Evolutionary conservation across 2,888 invertebrate genomes (phyloP), one percentile per base, ranked within the genome.

Genomic region (Cordilura impudica): DNA sequence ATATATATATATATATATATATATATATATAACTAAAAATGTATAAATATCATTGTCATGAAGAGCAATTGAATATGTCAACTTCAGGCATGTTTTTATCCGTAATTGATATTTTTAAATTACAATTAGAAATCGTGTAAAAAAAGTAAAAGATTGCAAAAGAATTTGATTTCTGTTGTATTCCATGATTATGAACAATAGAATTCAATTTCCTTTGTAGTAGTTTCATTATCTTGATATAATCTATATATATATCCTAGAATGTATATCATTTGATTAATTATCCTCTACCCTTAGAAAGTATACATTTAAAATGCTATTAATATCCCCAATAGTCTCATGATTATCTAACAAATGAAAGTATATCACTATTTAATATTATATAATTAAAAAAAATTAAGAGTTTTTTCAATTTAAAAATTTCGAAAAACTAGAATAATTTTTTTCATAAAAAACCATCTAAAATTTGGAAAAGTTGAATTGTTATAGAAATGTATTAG

Each of bases 261-360:
- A 35, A 12, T 12, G 60, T 60, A 67, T 14, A 5, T 12, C 14
- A 45, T n/a, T 18, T 19, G n/a, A 54, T 47, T 45, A 39, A 23
- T 16, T 19, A 35, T 16, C 31, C 12, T 56, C 14, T 2, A 19
- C 12, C 31, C 7, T 5, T 16, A 49, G 39, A 56, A 72, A 51
- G 4, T 65, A 49, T 43, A 39, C 12, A 10, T 12, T n/a, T 47
- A 26, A 35, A 75, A 58, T 47, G 18, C 8, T 75, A 49, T 63
- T n/a, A n/a, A 31, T n/a, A 49, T 56, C 67, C 26, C 14, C 12
- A 54, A 47, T 19, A 31, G 39, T 49, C 14, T 19, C n/a, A 45
- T 54, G 49, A 39, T 56, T 56, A 43, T 54, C 69, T 75, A 75
- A 69, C 69, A 65, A 70, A 73, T 78, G 73, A 73, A 53, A 70